Conservation (phyloP, 2,888 invertebrate species). For the Spatulosminthurus flaviceps region DNA sequence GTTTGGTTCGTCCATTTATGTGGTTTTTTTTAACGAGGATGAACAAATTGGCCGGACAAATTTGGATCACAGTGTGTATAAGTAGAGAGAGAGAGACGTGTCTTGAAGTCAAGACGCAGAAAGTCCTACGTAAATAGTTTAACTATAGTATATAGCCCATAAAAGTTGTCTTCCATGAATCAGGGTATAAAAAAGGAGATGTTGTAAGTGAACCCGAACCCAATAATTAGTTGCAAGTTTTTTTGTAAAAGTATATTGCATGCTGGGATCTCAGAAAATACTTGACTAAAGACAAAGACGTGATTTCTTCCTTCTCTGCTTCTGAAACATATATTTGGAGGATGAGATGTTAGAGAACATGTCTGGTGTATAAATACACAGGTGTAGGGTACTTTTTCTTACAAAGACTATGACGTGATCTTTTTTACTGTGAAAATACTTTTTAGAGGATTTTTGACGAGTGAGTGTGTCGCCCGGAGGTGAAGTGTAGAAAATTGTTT, state of each 20-base stretch:
- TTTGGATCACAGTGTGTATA: neutral
- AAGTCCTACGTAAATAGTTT: neutral
- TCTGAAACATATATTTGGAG: too few species aligned
- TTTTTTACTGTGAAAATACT: too few species aligned
- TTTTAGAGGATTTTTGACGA: neutral
- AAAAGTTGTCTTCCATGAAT: neutral
- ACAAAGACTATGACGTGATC: too few species aligned
- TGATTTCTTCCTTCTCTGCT: constrained; percentile 8
- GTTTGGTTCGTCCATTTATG: neutral
- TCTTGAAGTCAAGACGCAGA: neutral
- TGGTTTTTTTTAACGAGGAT: neutral
- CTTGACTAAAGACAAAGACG: neutral
- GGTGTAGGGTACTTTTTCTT: too few species aligned
- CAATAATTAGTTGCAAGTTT: constrained; percentile 2
- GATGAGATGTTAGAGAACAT: too few species aligned
- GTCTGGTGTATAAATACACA: too few species aligned
- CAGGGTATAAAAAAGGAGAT: neutral
- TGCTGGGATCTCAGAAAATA: neutral
- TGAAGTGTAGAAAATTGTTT: neutral
- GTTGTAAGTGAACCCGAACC: neutral
- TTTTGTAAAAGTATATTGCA: neutral
- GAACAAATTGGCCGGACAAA: neutral
- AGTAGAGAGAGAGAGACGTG: too few species aligned
- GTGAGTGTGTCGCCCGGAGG: neutral
- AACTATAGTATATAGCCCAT: too few species aligned